Conservation (phyloP, 2,888 invertebrate genomes). For the Dasypogon diadema region DNA sequence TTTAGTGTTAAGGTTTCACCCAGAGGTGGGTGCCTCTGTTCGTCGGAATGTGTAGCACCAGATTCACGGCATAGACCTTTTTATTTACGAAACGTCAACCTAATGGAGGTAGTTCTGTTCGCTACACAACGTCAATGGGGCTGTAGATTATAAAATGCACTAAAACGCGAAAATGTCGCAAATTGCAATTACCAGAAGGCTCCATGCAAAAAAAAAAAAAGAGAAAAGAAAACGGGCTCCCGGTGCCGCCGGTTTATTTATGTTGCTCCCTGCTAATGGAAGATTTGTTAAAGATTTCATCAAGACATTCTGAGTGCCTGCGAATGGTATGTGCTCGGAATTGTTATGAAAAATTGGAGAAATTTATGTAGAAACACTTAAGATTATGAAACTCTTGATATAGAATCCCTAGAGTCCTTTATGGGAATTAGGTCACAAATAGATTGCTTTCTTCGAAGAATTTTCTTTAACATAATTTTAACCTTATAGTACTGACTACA, state of each 20-base stretch:
- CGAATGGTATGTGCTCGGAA: neutral
- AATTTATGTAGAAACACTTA: too few species aligned
- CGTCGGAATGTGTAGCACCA: too few species aligned
- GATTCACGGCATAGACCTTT: neutral
- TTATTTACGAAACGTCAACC: constrained; percentile 7
- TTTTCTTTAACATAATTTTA: too few species aligned
- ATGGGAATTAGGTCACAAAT: too few species aligned
- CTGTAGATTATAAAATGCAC: constrained; percentile 13
- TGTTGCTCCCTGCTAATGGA: neutral
- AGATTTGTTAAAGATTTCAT: neutral
- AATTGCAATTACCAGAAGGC: constrained; percentile 2
- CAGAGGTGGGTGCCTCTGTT: neutral
- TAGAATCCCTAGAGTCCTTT: too few species aligned
- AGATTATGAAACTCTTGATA: too few species aligned
- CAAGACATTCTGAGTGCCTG: too few species aligned
- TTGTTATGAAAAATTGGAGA: neutral
- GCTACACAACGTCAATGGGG: neutral
- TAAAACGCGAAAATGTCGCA: constrained; percentile 24
- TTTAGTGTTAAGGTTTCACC: neutral
- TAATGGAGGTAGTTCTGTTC: neutral
- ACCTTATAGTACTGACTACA: too few species aligned
- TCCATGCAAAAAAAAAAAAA: too few species aligned
- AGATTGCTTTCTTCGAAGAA: too few species aligned
- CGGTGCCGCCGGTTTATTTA: neutral
- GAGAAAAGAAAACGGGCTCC: neutral